Base-by-base conservation (phyloP, 1,140 invertebrate species). In the Lepidurus couesii region DNA sequence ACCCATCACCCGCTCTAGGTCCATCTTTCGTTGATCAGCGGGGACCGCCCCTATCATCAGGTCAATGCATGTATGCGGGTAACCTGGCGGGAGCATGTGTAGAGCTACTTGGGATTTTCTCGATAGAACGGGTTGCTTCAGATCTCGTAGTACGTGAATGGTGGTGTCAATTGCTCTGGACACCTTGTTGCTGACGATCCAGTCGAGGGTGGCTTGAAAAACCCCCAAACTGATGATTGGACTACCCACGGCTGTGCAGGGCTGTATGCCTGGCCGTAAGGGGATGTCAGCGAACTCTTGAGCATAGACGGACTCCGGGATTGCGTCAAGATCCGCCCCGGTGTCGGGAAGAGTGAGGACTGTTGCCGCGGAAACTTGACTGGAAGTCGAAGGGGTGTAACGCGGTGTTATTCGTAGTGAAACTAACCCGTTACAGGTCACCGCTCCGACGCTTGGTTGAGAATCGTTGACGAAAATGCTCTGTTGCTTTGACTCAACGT, bases 251-350 rank as follows among this genome's bases (percentile, higher is more conserved):
- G 74, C 74, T 2, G 74, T 75, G 42, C 43, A 26, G 34, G 74
- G 74, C 7, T 26, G 43, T 7, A 42, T 16, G 5, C 26, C 74
- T 10, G 74, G 74, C 34, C 4, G 5, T 7, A 75, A 42, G 10
- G 9, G 10, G 9, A 74, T 42, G 73, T n/a, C n/a, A 42, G 34
- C 11, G 6, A 34, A 75, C 13, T 16, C 0, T 42, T 24, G 16
- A 13, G 7, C 26, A 75, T 42, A 75, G 0, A 24, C 43, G 7
- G 6, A 26, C 5, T 42, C 26, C 0, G 24, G 74, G 0, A 75
- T 75, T 11, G 74, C 74, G 74, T 75, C 74, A 6, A 75, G 10
- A 42, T 75, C 74, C 5, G 74, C 74, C 21, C 74, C 74, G 16
- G n/a, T 75, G 24, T 75, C 24, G 13, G 74, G 74, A 7, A 75